Evolutionary conservation across 1,140 invertebrate species (phyloP).

Genomic region (Idris sp.): DNA sequence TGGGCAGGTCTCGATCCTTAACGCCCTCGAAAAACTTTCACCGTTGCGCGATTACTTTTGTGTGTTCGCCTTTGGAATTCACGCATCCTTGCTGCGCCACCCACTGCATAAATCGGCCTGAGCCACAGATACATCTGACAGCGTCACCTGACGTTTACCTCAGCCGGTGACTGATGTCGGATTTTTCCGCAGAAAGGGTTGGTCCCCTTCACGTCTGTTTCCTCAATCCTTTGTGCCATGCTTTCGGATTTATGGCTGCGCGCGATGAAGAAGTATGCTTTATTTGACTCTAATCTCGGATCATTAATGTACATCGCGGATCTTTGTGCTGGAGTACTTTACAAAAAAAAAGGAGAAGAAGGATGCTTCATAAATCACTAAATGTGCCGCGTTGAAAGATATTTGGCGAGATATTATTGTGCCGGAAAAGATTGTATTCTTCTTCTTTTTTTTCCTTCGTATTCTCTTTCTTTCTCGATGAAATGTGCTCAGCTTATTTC

Average conservation of each 20-base stretch:
- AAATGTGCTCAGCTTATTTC: constrained; percentile 34
- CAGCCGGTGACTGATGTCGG: constrained; percentile 44
- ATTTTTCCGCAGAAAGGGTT: constrained; percentile 55
- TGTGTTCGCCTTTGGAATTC: constrained; percentile 22
- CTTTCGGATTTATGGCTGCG: constrained; percentile 56
- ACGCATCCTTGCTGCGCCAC: constrained; percentile 14
- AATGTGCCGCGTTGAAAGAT: constrained; percentile 52
- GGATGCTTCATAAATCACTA: constrained; percentile 46
- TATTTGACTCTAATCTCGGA: constrained; percentile 60
- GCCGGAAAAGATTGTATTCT: constrained; percentile 38
- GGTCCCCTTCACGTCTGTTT: constrained; percentile 45
- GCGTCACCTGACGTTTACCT: constrained; percentile 58
- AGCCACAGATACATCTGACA: constrained; percentile 52
- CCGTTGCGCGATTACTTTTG: constrained; percentile 35
- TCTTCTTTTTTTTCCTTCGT: too few species aligned
- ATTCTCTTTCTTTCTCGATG: constrained; percentile 21
- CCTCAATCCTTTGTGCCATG: constrained; percentile 50
- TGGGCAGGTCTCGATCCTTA: constrained; percentile 35
- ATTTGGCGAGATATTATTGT: constrained; percentile 56
- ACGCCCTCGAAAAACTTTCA: constrained; percentile 55
- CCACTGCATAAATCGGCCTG: constrained; percentile 56
- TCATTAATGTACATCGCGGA: constrained; percentile 56
- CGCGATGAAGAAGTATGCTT: constrained; percentile 54
- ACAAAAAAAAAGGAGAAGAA: constrained; percentile 16
- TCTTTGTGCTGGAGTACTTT: constrained; percentile 48